Evolutionary conservation across 1,140 invertebrate genomes (phyloP).

Genomic region (Stegodyphus dumicola): DNA sequence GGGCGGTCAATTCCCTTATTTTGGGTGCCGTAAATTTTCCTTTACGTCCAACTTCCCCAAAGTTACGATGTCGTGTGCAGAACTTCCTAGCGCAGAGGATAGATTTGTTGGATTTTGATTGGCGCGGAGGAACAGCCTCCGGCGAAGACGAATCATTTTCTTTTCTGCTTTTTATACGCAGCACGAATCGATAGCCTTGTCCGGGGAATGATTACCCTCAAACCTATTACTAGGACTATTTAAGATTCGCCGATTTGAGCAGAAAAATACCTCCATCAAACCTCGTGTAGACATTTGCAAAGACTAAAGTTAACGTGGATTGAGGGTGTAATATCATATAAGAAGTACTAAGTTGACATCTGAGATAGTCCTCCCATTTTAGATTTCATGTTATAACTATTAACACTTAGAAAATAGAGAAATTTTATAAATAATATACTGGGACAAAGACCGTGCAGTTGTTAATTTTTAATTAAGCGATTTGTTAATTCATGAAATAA

Average conservation of each 20-base stretch:
- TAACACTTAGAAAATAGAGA: too few species aligned
- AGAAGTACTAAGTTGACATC: too few species aligned
- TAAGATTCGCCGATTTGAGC: not conserved
- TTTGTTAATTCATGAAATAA: too few species aligned
- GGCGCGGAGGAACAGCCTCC: not conserved
- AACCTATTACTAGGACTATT: not conserved
- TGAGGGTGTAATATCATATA: too few species aligned
- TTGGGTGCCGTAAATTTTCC: conserved; percentile 43
- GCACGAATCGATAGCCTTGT: conserved; percentile 1
- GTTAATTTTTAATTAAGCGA: too few species aligned
- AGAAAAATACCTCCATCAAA: too few species aligned
- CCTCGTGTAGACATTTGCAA: too few species aligned
- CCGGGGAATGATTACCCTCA: not conserved
- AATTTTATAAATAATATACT: too few species aligned
- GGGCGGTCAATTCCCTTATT: conserved; percentile 46
- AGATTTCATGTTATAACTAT: too few species aligned
- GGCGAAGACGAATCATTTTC: not conserved
- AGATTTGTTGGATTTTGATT: not conserved
- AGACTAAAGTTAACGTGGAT: too few species aligned
- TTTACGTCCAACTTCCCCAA: conserved; percentile 33
- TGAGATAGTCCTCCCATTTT: too few species aligned
- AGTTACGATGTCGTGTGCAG: conserved; percentile 40
- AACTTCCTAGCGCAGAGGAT: conserved; percentile 5
- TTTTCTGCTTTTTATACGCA: not conserved
- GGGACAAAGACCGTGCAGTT: too few species aligned